Evolutionary conservation across 2,797 vertebrate species (phyloP).

Genomic region (Cuculus canorus): DNA sequence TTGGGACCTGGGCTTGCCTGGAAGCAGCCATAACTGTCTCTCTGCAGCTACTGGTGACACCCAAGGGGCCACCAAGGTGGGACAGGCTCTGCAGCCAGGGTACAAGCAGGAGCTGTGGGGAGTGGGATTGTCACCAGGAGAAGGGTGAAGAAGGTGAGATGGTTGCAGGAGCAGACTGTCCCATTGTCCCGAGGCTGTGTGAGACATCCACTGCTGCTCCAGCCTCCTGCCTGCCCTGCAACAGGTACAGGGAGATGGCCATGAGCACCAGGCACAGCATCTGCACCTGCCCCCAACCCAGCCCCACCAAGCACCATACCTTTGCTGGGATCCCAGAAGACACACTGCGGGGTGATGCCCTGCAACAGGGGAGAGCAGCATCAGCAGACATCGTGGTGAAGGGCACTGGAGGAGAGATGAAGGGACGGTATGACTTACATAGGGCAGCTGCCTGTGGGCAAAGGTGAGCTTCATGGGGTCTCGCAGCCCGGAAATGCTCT

Average conservation of each 20-base stretch:
- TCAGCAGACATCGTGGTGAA: fast-evolving
- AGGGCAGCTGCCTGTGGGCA: slow-evolving; percentile 64
- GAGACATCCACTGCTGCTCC: slow-evolving; percentile 60
- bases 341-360: slow-evolving; percentile 21
- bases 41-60: not conserved
- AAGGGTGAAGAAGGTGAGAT: slow-evolving; percentile 76
- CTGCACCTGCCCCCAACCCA: fast-evolving
- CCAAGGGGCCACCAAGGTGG: not conserved
- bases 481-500: slow-evolving; percentile 67
- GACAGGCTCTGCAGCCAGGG: not conserved
- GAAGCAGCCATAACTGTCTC: not conserved
- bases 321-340: slow-evolving; percentile 73
- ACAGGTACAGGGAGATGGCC: fast-evolving
- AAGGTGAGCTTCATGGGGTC: slow-evolving; percentile 83
- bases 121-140: slow-evolving; percentile 59
- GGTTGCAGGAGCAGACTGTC: slow-evolving; percentile 67
- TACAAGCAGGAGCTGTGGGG: not conserved
- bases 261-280: fast-evolving
- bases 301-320: not conserved
- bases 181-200: not conserved
- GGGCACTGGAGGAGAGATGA: fast-evolving
- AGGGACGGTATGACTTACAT: slow-evolving; percentile 50
- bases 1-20: not conserved
- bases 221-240: slow-evolving; percentile 50
- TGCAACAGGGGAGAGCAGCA: not conserved